Conservation (phyloP, 2,113 vertebrate species). For the Caloenas nicobarica region DNA sequence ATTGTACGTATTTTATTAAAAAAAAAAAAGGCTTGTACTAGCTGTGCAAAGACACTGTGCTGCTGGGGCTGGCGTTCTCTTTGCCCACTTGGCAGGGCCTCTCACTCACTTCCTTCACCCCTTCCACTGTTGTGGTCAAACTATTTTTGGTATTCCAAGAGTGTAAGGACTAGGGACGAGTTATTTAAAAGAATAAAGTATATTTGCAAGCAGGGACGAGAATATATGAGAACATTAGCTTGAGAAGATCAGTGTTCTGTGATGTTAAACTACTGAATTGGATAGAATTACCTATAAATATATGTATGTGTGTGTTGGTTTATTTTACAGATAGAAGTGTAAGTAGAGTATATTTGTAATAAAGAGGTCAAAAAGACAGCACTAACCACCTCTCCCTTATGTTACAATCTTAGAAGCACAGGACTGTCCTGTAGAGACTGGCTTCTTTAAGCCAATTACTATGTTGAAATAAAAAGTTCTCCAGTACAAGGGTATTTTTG, state of each 20-base stretch:
- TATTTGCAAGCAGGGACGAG: not conserved
- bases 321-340: not conserved
- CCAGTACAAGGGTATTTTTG: not conserved
- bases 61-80: not conserved
- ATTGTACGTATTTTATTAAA: constrained; percentile 19
- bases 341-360: not conserved
- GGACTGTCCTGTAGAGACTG: not conserved
- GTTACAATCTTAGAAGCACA: not conserved
- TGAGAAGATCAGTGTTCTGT: not conserved
- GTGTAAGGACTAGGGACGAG: not conserved
- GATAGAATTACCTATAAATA: not conserved
- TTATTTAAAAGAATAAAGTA: constrained; percentile 18
- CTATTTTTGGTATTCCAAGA: constrained; percentile 52
- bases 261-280: not conserved
- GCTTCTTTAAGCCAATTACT: not conserved
- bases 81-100: constrained; percentile 13
- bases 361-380: not conserved
- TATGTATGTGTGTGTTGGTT: not conserved
- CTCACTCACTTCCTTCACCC: constrained; percentile 40
- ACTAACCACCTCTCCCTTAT: not conserved
- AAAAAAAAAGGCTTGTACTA: not conserved
- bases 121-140: constrained; percentile 39
- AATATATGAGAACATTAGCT: not conserved
- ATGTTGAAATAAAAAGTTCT: not conserved
- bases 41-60: not conserved